phyloP scores from a whole-genome alignment of 2,797 vertebrate genomes.

The Sciurus vulgaris region DNA sequence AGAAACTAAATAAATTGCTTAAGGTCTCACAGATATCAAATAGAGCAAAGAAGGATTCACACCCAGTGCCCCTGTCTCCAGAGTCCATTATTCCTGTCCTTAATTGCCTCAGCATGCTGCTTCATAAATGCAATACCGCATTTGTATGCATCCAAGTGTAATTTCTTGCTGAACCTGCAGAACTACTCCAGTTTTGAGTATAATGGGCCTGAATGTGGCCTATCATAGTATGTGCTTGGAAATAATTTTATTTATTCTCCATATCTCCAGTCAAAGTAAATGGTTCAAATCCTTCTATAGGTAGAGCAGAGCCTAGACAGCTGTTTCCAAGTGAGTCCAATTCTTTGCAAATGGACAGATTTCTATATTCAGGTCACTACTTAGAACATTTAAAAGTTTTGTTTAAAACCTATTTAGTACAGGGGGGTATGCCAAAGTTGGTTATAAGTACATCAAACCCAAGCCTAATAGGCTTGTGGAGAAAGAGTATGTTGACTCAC shows the following conservation, averaged over 20 bases:
- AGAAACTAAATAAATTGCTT: not conserved
- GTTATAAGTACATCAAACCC: not conserved
- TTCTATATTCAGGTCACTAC: not conserved
- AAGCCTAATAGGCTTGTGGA: not conserved
- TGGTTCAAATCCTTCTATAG: not conserved
- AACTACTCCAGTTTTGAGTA: not conserved
- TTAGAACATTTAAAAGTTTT: slow-evolving; percentile 36
- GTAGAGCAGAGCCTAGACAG: not conserved
- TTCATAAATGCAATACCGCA: not conserved
- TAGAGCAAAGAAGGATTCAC: not conserved
- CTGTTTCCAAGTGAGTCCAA: not conserved
- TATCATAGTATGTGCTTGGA: not conserved
- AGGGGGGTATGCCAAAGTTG: not conserved
- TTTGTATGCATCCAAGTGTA: not conserved
- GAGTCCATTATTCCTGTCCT: too few relatives aligned
- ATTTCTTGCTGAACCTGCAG: not conserved
- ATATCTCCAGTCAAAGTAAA: not conserved
- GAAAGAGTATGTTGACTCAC: not conserved
- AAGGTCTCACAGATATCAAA: not conserved
- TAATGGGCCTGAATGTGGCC: not conserved
- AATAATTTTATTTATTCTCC: not conserved
- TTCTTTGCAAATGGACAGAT: not conserved
- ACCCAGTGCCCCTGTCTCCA: not conserved
- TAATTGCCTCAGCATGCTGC: not conserved
- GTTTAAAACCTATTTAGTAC: not conserved